These are phyloP conservation scores for Phymatocera aterrima DNA, from an alignment of 2,888 invertebrate genomes.

Conservation along the genomic window DNA sequence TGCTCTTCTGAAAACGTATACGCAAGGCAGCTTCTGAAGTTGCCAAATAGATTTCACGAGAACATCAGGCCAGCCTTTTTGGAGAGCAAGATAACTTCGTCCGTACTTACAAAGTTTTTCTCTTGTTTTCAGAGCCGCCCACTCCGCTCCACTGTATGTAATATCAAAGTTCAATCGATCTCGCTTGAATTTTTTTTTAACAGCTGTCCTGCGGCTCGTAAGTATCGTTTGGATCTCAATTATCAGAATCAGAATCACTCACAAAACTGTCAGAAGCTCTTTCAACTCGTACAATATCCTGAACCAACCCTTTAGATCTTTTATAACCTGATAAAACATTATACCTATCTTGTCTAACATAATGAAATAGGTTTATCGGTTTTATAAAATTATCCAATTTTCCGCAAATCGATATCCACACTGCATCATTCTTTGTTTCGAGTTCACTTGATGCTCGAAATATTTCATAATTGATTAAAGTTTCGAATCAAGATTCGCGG, in stretches of 20 bases:
- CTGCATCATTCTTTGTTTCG: slow-evolving; percentile 1
- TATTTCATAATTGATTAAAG: background rate
- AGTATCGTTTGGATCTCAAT: background rate
- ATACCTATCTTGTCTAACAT: slow-evolving; percentile 6
- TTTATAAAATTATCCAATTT: slow-evolving; percentile 16
- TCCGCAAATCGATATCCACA: slow-evolving; percentile 8
- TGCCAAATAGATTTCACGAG: background rate
- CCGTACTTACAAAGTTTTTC: slow-evolving; percentile 13
- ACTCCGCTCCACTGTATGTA: background rate
- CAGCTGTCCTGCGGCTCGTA: background rate
- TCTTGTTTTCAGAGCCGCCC: background rate
- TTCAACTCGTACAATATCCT: background rate
- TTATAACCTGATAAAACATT: background rate
- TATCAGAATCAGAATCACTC: background rate
- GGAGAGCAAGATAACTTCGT: background rate
- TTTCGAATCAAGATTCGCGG: too few relatives aligned
- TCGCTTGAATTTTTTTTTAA: background rate
- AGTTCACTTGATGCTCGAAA: background rate
- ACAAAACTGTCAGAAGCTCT: background rate
- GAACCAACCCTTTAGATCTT: background rate
- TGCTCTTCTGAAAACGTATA: slow-evolving; percentile 13
- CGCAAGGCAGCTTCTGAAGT: slow-evolving; percentile 8
- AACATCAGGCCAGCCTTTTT: slow-evolving; percentile 14
- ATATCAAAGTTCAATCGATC: background rate
- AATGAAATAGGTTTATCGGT: slow-evolving; percentile 2